Percentiles rank a stretch among this genome's conserved stretches.
Evolutionary conservation across 2,797 vertebrate species (phyloP).

Genomic region (Otolemur crassicaudatus): DNA sequence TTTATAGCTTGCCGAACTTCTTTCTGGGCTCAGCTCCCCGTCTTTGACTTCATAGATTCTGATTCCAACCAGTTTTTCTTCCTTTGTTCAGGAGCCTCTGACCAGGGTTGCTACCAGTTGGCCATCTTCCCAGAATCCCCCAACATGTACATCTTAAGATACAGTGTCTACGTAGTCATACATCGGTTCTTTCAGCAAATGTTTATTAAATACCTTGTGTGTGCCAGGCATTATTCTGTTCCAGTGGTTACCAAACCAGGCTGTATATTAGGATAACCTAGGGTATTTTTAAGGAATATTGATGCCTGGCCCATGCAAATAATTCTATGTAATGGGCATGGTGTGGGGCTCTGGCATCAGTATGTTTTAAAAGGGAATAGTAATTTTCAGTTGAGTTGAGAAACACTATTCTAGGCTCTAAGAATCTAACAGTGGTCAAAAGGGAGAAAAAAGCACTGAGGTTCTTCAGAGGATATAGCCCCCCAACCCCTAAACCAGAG

Average conservation of each 20-base stretch:
- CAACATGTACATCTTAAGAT: not conserved
- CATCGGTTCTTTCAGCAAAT: slow-evolving; percentile 65
- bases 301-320: slow-evolving; percentile 4
- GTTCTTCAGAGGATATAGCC: not conserved
- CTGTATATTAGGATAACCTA: slow-evolving; percentile 60
- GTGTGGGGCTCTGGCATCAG: not conserved
- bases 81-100: too few species aligned
- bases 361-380: not conserved
- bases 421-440: not conserved
- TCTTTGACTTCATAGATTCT: too few species aligned
- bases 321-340: slow-evolving; percentile 19
- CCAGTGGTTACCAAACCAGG: slow-evolving; percentile 49
- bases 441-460: not conserved
- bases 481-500: not conserved
- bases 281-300: slow-evolving; percentile 11
- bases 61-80: too few species aligned
- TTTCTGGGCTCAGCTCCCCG: too few species aligned
- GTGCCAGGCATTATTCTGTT: slow-evolving; percentile 43
- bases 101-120: too few species aligned
- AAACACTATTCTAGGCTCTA: not conserved
- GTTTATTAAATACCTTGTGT: slow-evolving; percentile 65
- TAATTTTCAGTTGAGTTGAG: not conserved
- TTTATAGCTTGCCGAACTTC: too few species aligned
- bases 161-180: slow-evolving; percentile 59
- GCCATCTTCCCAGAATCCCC: too few species aligned